A percentile compares a stretch with the other conserved stretches of the same genome.
These are phyloP conservation scores for Tetanocera ferruginea DNA, from an alignment of 2,888 invertebrate genomes.

Conservation along the genomic window DNA sequence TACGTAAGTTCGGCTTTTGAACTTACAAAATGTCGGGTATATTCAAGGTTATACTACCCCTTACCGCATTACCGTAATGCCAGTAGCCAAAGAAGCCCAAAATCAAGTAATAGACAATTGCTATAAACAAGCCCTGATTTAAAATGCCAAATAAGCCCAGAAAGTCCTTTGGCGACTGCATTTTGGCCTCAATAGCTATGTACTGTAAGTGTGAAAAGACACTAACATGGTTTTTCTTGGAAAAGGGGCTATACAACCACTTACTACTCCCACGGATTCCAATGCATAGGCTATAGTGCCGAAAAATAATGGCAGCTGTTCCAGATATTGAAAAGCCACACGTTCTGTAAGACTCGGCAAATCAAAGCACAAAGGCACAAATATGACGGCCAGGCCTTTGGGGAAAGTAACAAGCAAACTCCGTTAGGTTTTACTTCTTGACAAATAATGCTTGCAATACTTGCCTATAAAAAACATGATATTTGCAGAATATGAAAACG, in stretches of 20 bases:
- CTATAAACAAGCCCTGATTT: conserved; percentile 86
- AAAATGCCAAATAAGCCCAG: conserved; percentile 89
- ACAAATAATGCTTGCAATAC: no score
- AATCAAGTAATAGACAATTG: conserved; percentile 83
- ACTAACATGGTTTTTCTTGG: no score
- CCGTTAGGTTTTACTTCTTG: no score
- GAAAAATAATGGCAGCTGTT: conserved; percentile 83
- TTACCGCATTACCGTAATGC: conserved; percentile 81
- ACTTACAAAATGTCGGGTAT: conserved; percentile 81
- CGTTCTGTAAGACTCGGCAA: conserved; percentile 70
- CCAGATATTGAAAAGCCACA: conserved; percentile 69
- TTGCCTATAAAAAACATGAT: conserved; percentile 79
- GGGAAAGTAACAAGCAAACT: no score
- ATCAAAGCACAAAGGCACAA: conserved; percentile 82
- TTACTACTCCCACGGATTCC: conserved; percentile 84
- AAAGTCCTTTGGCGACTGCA: conserved; percentile 89
- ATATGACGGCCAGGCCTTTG: conserved; percentile 77
- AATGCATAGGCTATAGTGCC: conserved; percentile 93
- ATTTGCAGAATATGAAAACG: conserved; percentile 92
- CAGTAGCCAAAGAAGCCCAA: conserved; percentile 94
- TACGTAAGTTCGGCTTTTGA: no score
- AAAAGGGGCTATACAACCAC: conserved; percentile 59
- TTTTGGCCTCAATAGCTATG: conserved; percentile 93
- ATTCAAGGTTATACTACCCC: conserved; percentile 89
- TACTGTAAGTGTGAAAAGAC: conserved; percentile 73